These are phyloP conservation scores for Characodon lateralis DNA, from an alignment of 2,797 vertebrate species.

Conservation along the genomic window DNA sequence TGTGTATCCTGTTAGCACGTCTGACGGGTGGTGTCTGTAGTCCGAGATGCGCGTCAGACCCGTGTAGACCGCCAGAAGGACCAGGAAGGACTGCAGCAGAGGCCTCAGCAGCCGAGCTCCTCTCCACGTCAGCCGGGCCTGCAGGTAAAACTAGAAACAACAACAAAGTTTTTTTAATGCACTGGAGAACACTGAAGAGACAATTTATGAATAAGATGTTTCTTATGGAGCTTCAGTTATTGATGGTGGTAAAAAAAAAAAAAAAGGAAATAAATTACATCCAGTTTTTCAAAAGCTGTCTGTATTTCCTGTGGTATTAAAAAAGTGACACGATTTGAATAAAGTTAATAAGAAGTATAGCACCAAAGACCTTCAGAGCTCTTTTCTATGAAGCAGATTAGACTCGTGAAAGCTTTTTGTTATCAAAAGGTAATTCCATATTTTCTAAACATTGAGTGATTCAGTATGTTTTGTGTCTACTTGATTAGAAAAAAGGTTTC, in stretches of 20 bases:
- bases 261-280: not conserved
- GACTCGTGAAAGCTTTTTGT: not conserved
- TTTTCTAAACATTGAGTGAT: too few relatives aligned
- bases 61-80: constrained; percentile 76
- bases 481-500: not conserved
- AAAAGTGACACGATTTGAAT: not conserved
- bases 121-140: constrained; percentile 72
- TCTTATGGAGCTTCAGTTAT: not conserved
- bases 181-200: not conserved
- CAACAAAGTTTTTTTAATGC: not conserved
- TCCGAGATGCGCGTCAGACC: constrained; percentile 79
- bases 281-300: not conserved
- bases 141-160: constrained; percentile 77
- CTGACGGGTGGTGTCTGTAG: constrained; percentile 75
- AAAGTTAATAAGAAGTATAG: not conserved
- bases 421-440: too few relatives aligned
- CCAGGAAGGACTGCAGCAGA: constrained; percentile 74
- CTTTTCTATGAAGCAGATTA: not conserved
- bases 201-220: not conserved
- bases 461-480: not conserved
- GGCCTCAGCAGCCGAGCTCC: constrained; percentile 74
- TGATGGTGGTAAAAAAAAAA: not conserved
- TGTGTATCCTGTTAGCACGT: constrained; percentile 73
- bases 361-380: not conserved
- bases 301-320: not conserved